Percentiles rank a stretch among this genome's conserved stretches.
These are phyloP conservation scores for Carassius gibelio DNA, from an alignment of 2,113 vertebrate genomes.

Conservation along the genomic window DNA sequence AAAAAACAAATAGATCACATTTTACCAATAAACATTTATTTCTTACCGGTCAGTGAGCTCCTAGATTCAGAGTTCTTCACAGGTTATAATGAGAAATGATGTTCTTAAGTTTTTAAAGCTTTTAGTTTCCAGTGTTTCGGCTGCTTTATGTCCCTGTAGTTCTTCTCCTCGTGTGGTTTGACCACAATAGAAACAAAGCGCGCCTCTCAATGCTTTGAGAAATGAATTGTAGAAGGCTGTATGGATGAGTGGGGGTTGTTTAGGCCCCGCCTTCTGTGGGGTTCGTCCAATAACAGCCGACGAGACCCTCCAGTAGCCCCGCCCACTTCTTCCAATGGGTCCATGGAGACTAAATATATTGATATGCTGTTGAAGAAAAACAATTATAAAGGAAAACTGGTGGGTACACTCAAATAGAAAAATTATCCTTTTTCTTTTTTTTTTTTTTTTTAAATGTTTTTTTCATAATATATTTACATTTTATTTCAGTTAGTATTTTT, in stretches of 20 bases:
- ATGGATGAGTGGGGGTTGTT: constrained; percentile 67
- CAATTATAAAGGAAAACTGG: neutral
- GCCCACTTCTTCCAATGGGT: neutral
- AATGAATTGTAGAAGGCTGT: constrained; percentile 61
- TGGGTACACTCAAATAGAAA: too few species aligned
- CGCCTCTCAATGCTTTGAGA: constrained; percentile 37
- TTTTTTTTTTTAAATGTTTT: too few species aligned
- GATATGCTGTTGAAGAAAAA: neutral
- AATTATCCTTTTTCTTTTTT: too few species aligned
- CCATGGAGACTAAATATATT: neutral
- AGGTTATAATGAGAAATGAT: neutral
- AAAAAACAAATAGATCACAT: neutral
- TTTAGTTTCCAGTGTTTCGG: constrained; percentile 7
- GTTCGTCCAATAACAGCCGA: neutral
- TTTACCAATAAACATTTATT: neutral
- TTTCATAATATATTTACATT: too few species aligned
- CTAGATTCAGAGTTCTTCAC: neutral
- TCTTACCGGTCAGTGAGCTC: neutral
- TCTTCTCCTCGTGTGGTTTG: constrained; percentile 11
- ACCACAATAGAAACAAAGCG: constrained; percentile 4
- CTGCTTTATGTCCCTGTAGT: neutral
- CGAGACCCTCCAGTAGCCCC: neutral
- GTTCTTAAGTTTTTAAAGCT: neutral
- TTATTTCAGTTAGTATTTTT: too few species aligned
- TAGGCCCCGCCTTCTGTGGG: constrained; percentile 61